Evolutionary conservation across 2,888 invertebrate species (phyloP).

Genomic region (Drosophila mimetica): DNA sequence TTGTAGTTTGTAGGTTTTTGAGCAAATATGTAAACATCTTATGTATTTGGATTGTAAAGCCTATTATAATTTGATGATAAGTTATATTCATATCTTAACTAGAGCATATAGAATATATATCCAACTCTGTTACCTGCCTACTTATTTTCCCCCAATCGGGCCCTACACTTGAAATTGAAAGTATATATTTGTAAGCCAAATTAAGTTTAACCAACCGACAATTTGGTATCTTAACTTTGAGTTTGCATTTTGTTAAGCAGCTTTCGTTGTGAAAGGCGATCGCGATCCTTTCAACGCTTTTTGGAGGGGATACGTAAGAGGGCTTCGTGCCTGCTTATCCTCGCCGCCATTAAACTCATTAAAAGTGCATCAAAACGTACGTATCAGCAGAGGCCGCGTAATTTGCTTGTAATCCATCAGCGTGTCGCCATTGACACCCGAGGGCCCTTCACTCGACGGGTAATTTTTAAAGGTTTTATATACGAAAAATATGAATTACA

Average conservation of each 20-base stretch:
- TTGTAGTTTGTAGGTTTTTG: too few species aligned
- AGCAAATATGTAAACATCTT: too few species aligned
- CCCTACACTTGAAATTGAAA: conserved; percentile 11
- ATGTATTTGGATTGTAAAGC: too few species aligned
- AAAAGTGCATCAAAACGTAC: conserved; percentile 72
- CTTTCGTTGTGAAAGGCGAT: conserved; percentile 28
- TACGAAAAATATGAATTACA: conserved; percentile 63
- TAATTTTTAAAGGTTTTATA: conserved; percentile 43
- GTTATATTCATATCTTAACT: not conserved
- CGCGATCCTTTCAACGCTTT: conserved; percentile 35
- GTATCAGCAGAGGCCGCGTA: conserved; percentile 45
- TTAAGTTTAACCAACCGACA: conserved; percentile 4
- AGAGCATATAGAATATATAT: not conserved
- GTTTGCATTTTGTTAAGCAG: conserved; percentile 31
- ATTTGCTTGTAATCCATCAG: conserved; percentile 75
- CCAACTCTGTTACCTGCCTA: too few species aligned
- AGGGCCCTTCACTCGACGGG: conserved; percentile 21
- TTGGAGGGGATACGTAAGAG: not conserved
- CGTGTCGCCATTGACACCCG: conserved; percentile 53
- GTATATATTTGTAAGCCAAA: conserved; percentile 1
- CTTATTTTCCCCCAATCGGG: too few species aligned
- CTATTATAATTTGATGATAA: too few species aligned
- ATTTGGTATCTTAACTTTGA: conserved; percentile 20
- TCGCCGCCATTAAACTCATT: conserved; percentile 71
- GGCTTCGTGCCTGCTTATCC: conserved; percentile 23